Base-by-base conservation (phyloP, 1,140 invertebrate genomes). In the Zaprionus capensis region DNA sequence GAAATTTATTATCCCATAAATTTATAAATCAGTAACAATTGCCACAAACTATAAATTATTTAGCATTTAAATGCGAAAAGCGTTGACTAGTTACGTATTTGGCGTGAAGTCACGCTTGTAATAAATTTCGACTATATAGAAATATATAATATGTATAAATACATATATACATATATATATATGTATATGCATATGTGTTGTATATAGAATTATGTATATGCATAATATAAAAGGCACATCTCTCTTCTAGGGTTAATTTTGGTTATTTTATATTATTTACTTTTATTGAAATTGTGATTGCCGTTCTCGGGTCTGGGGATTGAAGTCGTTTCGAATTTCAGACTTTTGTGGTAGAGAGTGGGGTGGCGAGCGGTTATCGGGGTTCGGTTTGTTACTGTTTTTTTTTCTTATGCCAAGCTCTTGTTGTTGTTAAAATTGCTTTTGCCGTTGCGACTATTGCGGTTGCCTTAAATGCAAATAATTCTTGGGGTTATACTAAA, bases 281-380 rank as follows among this genome's bases (percentile, higher is more conserved):
- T 49, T 36, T 59, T 62, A 34, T 62, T 69, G 12, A 28, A 67
- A 22, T 58, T 64, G 53, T 38, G 4, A 58, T 62, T 62, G 24
- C 41, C 24, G 24, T 65, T 69, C 38, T 56, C 51, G 58, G 72
- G 41, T 31, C 53, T 59, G 58, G 17, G 41, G 36, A 63, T 71
- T 75, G 72, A 71, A 71, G 72, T 64, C 67, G 59, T 38, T 57
- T 75, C 72, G 38, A 71, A 63, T 75, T 75, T 58, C 72, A 71
- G 15, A 44, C 55, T 51, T 44, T 63, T 64, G 36, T n/a, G 26
- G 41, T 38, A n/a, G 65, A 22, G 44, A 36, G 36, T 34, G 17
- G 26, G 28, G 28, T 2, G 28, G 28, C 26, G 14, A n/a, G 55
- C 0, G 14, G n/a, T 14, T 11, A n/a, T 28, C 38, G 38, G 61